Percentiles rank a stretch among this genome's conserved stretches.
These are phyloP conservation scores for Dynastes tityus DNA, from an alignment of 2,888 invertebrate species.

Conservation along the genomic window DNA sequence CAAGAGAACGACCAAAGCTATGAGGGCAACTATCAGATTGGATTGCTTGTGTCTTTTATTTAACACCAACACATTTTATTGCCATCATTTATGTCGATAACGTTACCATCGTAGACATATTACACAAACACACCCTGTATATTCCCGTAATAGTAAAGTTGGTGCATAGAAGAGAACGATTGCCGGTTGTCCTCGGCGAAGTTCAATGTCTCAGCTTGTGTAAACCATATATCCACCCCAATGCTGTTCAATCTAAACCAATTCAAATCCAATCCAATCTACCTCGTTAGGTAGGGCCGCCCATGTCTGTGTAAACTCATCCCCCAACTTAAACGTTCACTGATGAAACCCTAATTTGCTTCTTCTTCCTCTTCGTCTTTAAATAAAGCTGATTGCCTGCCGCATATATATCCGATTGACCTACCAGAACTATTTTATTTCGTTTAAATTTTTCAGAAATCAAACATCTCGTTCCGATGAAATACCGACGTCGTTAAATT, in stretches of 20 bases:
- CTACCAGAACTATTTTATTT: slow-evolving; percentile 46
- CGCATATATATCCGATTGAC: slow-evolving; percentile 48
- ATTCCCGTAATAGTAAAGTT: no score
- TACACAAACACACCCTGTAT: no score
- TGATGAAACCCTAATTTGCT: slow-evolving; percentile 69
- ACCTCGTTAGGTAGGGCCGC: slow-evolving; percentile 68
- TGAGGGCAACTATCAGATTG: no score
- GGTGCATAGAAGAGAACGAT: slow-evolving; percentile 8
- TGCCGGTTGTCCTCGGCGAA: slow-evolving; percentile 21
- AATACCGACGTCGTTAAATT: slow-evolving; percentile 7
- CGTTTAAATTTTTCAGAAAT: slow-evolving; percentile 42
- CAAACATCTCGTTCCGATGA: slow-evolving; percentile 14
- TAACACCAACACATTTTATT: no score
- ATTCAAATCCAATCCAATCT: slow-evolving; percentile 70
- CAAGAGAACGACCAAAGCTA: no score
- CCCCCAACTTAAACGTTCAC: slow-evolving; percentile 67
- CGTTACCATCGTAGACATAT: no score
- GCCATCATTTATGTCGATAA: no score
- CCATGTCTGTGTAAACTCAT: slow-evolving; percentile 68
- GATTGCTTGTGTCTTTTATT: no score
- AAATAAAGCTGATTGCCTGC: slow-evolving; percentile 66
- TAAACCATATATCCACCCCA: slow-evolving; percentile 67
- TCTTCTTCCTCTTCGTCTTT: slow-evolving; percentile 64
- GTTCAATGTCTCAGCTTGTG: slow-evolving; percentile 50
- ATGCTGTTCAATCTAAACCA: slow-evolving; percentile 69